Conservation (phyloP, 2,888 invertebrate genomes). For the Campoplex nolae region DNA sequence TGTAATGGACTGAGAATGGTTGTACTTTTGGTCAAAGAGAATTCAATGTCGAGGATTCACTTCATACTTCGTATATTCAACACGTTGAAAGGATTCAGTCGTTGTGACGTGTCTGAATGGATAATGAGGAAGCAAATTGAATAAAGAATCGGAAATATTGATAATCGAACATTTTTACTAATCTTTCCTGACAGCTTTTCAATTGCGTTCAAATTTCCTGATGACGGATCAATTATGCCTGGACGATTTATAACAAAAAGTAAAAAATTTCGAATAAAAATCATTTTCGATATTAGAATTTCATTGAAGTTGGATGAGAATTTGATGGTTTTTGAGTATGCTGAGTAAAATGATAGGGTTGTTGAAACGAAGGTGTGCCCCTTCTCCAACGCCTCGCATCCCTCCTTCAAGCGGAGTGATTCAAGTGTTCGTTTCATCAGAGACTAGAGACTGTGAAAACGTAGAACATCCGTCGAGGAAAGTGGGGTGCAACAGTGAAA, state of each 20-base stretch:
- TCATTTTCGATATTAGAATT: background rate
- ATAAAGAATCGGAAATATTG: background rate
- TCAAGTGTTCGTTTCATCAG: conserved; percentile 10
- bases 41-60: background rate
- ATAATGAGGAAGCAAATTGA: background rate
- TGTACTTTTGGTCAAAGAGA: background rate
- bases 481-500: conserved; percentile 49
- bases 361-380: background rate
- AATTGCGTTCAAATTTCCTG: background rate
- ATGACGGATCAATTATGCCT: background rate
- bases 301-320: background rate
- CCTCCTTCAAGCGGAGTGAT: background rate
- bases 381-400: background rate
- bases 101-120: background rate
- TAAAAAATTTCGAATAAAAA: background rate
- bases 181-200: background rate
- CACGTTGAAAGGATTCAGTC: background rate
- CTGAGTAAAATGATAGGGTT: background rate
- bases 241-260: background rate
- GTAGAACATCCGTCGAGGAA: conserved; percentile 25
- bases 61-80: background rate
- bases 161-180: background rate
- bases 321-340: background rate
- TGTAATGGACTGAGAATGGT: background rate
- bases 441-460: background rate